Base-by-base conservation (phyloP, 2,797 vertebrate genomes). In the Coregonus sp. region DNA sequence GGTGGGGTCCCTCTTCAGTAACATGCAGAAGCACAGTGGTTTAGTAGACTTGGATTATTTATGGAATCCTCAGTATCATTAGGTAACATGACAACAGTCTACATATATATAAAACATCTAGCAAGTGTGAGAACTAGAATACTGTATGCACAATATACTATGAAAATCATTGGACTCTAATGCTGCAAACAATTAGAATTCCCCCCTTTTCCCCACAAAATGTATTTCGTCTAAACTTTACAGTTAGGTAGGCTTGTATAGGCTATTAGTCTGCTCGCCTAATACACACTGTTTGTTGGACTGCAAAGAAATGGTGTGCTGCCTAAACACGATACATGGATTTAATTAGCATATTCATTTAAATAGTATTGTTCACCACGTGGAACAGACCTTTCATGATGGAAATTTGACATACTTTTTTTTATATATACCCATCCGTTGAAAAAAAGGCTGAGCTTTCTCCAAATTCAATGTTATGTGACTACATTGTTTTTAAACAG, bases 281-380 rank as follows among this genome's bases (percentile, higher is more conserved):
- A 78, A 3, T 71, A 56, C 72, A 67, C 78, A 56, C 4, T 72
- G 47, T 66, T 68, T 70, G 18, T 74, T 67, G 68, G 72, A 77
- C 72, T 33, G 73, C 76, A 72, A 82, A 81, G 33, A 12, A 76
- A 35, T 78, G 78, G 76, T 78, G 76, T 73, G 35, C 77, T 77
- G 74, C 79, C 75, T 81, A 75, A 79, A 82, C 75, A 35, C 82
- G 77, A 90, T 81, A 85, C 82, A n/a, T 78, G 85, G 89, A 87
- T 89, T 90, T 88, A 83, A 86, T 84, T 81, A 85, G 82, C 81
- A 86, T 90, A 84, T 86, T 90, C 87, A 91, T 89, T 89, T 79
- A 82, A 88, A 79, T 56, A 0, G 15, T 69, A 69, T 74, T 81
- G 86, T 74, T 80, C 31, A 6, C 79, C 82, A 82, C 87, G 12